Evolutionary conservation across 2,113 vertebrate species (phyloP).

Genomic region (Silurus meridionalis): DNA sequence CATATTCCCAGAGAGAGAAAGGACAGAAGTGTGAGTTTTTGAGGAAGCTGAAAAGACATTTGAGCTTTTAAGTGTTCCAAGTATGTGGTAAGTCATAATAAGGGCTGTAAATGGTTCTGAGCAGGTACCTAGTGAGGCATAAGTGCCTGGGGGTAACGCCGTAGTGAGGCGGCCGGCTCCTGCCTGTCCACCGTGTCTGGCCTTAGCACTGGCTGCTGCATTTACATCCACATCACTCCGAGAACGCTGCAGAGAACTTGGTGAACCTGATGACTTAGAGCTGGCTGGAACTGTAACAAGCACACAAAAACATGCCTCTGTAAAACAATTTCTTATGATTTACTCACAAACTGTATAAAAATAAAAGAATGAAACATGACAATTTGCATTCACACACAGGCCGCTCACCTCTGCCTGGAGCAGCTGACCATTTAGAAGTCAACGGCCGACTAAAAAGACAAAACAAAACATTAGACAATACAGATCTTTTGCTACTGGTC

Average conservation of each 20-base stretch:
- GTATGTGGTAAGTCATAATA: not conserved
- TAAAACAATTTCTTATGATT: not conserved
- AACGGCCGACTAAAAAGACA: constrained; percentile 80
- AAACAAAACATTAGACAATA: constrained; percentile 46
- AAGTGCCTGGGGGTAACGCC: constrained; percentile 81
- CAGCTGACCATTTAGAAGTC: constrained; percentile 88
- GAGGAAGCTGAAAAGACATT: not conserved
- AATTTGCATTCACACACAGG: constrained; percentile 58
- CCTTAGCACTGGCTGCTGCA: constrained; percentile 87
- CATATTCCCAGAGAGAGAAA: not conserved
- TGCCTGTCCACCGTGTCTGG: constrained; percentile 79
- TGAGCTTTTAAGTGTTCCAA: not conserved
- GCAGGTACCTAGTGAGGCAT: constrained; percentile 84
- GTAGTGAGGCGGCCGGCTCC: constrained; percentile 72
- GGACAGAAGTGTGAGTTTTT: not conserved
- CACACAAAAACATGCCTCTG: constrained; percentile 39
- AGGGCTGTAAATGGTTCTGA: not conserved
- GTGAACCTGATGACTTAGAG: constrained; percentile 76
- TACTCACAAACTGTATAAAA: no score
- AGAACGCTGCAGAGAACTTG: constrained; percentile 87
- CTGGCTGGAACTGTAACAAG: constrained; percentile 75
- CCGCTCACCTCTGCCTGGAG: constrained; percentile 86
- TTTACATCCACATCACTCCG: constrained; percentile 96
- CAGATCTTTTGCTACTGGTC: not conserved
- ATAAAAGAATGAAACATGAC: not conserved